Evolutionary conservation across 2,113 vertebrate species (phyloP).

Genomic region (Sylvia atricapilla): DNA sequence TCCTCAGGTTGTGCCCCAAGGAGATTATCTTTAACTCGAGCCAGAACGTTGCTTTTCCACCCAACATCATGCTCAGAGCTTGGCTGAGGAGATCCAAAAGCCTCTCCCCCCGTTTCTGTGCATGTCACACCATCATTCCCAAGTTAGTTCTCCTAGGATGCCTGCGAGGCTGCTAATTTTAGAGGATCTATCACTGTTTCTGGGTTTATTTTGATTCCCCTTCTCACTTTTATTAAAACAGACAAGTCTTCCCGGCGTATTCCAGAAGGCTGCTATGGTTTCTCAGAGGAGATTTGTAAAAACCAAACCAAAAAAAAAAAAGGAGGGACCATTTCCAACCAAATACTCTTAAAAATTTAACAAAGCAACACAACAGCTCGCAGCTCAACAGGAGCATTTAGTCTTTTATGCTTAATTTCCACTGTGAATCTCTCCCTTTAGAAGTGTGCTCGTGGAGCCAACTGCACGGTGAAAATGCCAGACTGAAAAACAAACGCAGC

Average conservation of each 20-base stretch:
- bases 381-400: constrained; percentile 13
- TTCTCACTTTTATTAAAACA: constrained; percentile 10
- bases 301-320: not conserved
- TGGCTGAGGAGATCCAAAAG: not conserved
- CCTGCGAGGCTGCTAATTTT: not conserved
- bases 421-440: constrained; percentile 39
- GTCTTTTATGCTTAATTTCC: constrained; percentile 53
- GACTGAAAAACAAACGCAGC: constrained; percentile 14
- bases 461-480: constrained; percentile 24
- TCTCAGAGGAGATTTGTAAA: constrained; percentile 17
- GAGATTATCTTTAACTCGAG: not conserved
- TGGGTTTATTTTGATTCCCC: not conserved
- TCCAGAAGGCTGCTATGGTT: constrained; percentile 6
- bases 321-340: not conserved
- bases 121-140: not conserved
- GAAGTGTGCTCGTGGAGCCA: not conserved
- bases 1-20: not conserved
- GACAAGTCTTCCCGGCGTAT: not conserved
- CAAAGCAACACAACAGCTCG: not conserved
- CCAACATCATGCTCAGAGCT: not conserved
- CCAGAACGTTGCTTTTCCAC: not conserved
- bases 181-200: not conserved
- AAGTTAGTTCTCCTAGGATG: not conserved
- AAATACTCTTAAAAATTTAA: constrained; percentile 55
- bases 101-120: not conserved